Evolutionary conservation across 2,113 vertebrate genomes (phyloP).

Genomic region (Telmatochromis brachygnathus): DNA sequence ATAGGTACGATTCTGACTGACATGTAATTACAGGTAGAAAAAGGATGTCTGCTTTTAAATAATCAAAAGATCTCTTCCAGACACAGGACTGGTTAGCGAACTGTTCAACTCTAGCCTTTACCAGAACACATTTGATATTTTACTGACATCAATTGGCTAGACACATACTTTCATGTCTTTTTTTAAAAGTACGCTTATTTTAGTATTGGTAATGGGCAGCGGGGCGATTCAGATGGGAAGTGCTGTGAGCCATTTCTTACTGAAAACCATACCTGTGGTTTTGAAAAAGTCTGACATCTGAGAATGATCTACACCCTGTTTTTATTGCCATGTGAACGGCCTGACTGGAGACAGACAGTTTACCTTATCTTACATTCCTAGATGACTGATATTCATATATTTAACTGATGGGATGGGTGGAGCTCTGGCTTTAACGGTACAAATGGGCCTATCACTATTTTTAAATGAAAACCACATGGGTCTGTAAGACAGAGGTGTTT

Average conservation of each 20-base stretch:
- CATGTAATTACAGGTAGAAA: not conserved
- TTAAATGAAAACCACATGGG: not conserved
- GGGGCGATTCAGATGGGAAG: not conserved
- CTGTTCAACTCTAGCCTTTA: not conserved
- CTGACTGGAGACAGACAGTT: not conserved
- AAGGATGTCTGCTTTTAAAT: not conserved
- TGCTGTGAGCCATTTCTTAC: constrained; percentile 7
- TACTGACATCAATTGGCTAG: not conserved
- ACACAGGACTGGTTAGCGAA: not conserved
- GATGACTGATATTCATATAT: not conserved
- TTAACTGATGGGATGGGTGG: not conserved
- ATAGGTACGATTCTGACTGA: not conserved
- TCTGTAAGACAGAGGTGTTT: not conserved
- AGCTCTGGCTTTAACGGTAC: not conserved
- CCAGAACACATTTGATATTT: not conserved
- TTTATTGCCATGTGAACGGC: not conserved
- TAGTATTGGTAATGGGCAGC: not conserved
- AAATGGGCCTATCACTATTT: not conserved
- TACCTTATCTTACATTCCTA: constrained; percentile 22
- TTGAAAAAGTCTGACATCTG: not conserved
- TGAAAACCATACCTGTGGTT: constrained; percentile 27
- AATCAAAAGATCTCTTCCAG: not conserved
- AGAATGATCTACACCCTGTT: not conserved
- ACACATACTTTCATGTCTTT: constrained; percentile 3
- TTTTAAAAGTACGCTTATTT: constrained; percentile 1